Conservation (phyloP, 2,888 invertebrate genomes). For the Volucella inflata region DNA sequence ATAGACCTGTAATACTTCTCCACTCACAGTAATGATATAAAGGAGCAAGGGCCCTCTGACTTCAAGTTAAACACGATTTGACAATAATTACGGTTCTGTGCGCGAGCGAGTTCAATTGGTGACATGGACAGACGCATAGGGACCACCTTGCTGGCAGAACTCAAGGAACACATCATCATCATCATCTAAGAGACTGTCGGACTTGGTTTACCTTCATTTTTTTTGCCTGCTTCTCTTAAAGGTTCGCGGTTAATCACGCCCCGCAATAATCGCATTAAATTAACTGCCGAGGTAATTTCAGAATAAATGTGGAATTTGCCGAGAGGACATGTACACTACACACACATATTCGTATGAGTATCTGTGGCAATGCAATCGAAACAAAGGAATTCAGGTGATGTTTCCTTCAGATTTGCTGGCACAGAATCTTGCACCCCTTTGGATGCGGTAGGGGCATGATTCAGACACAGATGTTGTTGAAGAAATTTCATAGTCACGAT, state of each 20-base stretch:
- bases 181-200: conserved; percentile 21
- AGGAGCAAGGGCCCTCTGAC: conserved; percentile 63
- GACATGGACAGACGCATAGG: conserved; percentile 59
- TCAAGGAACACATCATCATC: conserved; percentile 60
- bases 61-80: conserved; percentile 65
- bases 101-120: conserved; percentile 31
- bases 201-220: conserved; percentile 2
- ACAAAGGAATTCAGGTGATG: conserved; percentile 28
- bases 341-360: too few species aligned
- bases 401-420: conserved; percentile 18
- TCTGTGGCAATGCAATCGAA: conserved; percentile 14
- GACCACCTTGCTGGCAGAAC: conserved; percentile 61
- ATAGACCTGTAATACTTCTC: conserved; percentile 49
- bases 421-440: conserved; percentile 2
- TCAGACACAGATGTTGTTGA: conserved; percentile 11
- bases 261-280: conserved; percentile 71
- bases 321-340: conserved; percentile 41
- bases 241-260: conserved; percentile 63
- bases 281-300: conserved; percentile 58
- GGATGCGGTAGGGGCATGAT: conserved; percentile 21
- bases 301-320: conserved; percentile 57
- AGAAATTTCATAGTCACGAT: conserved; percentile 30
- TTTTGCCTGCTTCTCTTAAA: conserved; percentile 9
- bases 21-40: conserved; percentile 61
- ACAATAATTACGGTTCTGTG: conserved; percentile 57